Evolutionary conservation across 2,113 vertebrate genomes (phyloP).

Genomic region (Pavo muticus): DNA sequence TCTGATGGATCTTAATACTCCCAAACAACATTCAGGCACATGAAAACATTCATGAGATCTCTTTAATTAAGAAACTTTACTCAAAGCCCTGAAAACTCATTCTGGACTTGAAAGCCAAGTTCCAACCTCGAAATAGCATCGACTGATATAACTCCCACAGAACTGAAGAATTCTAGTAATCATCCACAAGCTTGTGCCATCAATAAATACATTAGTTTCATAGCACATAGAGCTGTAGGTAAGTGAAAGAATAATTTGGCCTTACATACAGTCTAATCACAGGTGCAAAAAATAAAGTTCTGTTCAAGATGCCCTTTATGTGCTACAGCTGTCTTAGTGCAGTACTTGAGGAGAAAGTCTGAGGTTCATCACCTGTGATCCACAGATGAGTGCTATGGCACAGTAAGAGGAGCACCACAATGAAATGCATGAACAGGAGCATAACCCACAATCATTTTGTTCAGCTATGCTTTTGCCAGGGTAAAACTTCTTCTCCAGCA

Average conservation of each 20-base stretch:
- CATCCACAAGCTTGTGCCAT: not conserved
- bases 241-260: not conserved
- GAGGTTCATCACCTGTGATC: not conserved
- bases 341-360: not conserved
- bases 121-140: not conserved
- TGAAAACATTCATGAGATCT: not conserved
- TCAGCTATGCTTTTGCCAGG: not conserved
- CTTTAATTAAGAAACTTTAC: not conserved
- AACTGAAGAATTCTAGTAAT: not conserved
- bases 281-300: not conserved
- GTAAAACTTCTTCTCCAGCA: not conserved
- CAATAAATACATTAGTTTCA: not conserved
- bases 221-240: not conserved
- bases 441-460: not conserved
- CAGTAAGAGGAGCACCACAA: not conserved
- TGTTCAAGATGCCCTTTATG: not conserved
- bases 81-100: not conserved
- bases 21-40: not conserved
- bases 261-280: not conserved
- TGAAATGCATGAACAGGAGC: not conserved
- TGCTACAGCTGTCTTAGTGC: not conserved
- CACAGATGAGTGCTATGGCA: not conserved
- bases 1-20: not conserved
- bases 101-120: not conserved
- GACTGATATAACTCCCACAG: not conserved